phyloP scores from a whole-genome alignment of 1,140 invertebrate species.

The Drosophila lowei region DNA sequence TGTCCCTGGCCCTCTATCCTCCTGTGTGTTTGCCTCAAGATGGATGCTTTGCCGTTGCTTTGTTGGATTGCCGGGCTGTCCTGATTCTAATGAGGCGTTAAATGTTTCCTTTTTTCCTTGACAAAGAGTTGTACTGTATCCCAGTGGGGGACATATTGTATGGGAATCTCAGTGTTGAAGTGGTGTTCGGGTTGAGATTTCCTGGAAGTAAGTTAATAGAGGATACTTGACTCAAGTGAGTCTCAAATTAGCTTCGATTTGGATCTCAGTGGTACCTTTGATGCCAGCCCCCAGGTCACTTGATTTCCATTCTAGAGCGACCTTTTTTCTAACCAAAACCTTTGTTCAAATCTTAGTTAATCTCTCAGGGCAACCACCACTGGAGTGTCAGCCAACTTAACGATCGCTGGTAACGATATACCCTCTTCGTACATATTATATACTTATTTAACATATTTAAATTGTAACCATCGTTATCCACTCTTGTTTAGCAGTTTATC shows the following conservation, averaged over 20 bases:
- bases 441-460: conserved; percentile 79
- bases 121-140: conserved; percentile 13
- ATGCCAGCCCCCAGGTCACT: too few species aligned
- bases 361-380: neutral
- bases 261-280: too few species aligned
- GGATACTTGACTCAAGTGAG: too few species aligned
- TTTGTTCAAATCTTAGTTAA: too few species aligned
- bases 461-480: conserved; percentile 60
- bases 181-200: too few species aligned
- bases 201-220: too few species aligned
- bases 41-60: conserved; percentile 27
- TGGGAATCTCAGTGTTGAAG: conserved; percentile 3
- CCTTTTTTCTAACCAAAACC: too few species aligned
- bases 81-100: conserved; percentile 70
- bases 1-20: conserved; percentile 16
- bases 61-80: conserved; percentile 27
- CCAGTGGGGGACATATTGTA: conserved; percentile 4
- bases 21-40: conserved; percentile 19
- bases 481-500: conserved; percentile 63
- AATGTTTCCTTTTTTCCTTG: conserved; percentile 44
- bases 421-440: neutral
- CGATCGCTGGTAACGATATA: neutral
- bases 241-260: too few species aligned
- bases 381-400: neutral
- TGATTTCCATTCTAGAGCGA: too few species aligned